These are phyloP conservation scores for Semibalanus balanoides DNA, from an alignment of 1,140 invertebrate species.

Conservation along the genomic window DNA sequence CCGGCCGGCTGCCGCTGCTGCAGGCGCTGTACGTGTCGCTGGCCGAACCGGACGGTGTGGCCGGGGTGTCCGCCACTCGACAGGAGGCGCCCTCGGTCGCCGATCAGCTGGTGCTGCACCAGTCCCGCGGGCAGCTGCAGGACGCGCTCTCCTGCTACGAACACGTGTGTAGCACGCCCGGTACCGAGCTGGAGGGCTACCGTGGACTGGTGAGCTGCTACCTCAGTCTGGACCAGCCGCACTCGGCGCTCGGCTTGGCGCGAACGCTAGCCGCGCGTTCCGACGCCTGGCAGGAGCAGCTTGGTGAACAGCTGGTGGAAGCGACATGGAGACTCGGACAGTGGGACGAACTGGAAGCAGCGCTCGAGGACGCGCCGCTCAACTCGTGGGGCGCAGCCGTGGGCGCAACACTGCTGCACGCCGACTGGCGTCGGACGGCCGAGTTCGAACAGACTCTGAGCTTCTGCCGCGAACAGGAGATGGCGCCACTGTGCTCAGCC, in stretches of 20 bases:
- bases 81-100: constrained; percentile 31
- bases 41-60: constrained; percentile 43
- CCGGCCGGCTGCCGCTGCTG: constrained; percentile 32
- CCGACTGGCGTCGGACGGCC: constrained; percentile 30
- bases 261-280: constrained; percentile 31
- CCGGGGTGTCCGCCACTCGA: constrained; percentile 35
- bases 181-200: constrained; percentile 28
- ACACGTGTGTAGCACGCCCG: constrained; percentile 27
- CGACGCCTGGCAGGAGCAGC: constrained; percentile 21
- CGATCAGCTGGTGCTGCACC: constrained; percentile 37
- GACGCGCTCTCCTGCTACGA: constrained; percentile 43
- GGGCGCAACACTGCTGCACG: constrained; percentile 41
- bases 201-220: constrained; percentile 36
- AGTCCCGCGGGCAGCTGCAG: constrained; percentile 35
- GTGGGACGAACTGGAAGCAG: constrained; percentile 57
- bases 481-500: constrained; percentile 47
- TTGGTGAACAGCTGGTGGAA: constrained; percentile 47
- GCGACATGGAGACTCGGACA: constrained; percentile 71
- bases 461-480: constrained; percentile 38
- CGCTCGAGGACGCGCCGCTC: constrained; percentile 28
- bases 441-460: constrained; percentile 33
- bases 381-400: constrained; percentile 43
- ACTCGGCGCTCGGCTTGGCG: constrained; percentile 31
- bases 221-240: constrained; percentile 37
- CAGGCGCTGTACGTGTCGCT: constrained; percentile 41